Evolutionary conservation across 2,797 vertebrate genomes (phyloP).

Genomic region (Novumbra hubbsi): DNA sequence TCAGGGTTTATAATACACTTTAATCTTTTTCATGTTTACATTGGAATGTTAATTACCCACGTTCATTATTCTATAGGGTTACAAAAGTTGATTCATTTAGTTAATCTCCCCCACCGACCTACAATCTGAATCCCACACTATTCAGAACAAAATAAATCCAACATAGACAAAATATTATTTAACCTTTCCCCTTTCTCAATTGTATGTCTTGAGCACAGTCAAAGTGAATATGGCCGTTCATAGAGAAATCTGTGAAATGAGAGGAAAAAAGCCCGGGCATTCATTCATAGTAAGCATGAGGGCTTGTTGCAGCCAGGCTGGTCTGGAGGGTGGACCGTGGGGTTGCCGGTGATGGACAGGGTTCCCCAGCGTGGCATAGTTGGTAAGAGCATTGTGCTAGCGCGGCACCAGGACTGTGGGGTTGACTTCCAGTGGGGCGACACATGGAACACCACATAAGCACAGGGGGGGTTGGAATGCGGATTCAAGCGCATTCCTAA

Average conservation of each 20-base stretch:
- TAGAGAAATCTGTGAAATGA: conserved; percentile 1
- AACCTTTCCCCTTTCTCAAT: conserved; percentile 24
- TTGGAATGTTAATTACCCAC: conserved; percentile 82
- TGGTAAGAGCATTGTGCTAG: neutral
- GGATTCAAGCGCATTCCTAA: neutral
- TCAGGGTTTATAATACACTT: conserved; percentile 75
- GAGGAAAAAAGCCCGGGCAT: conserved; percentile 5
- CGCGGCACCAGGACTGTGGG: neutral
- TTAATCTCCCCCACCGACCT: conserved; percentile 47
- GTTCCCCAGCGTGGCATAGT: neutral
- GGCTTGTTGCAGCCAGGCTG: neutral
- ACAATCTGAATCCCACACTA: conserved; percentile 45
- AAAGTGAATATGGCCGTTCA: conserved; percentile 35
- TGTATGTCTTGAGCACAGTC: conserved; percentile 25
- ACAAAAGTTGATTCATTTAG: conserved; percentile 71
- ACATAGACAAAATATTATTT: conserved; percentile 22
- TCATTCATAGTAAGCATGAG: conserved; percentile 3
- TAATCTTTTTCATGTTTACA: conserved; percentile 76
- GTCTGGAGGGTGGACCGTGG: conserved; percentile 6
- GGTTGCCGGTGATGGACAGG: conserved; percentile 10
- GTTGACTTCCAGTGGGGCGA: neutral
- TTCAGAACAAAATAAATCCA: conserved; percentile 24
- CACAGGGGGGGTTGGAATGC: neutral
- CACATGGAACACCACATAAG: neutral
- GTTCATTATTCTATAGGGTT: conserved; percentile 75